Evolutionary conservation across 2,797 vertebrate species (phyloP).

Genomic region (Xyrichtys novacula): DNA sequence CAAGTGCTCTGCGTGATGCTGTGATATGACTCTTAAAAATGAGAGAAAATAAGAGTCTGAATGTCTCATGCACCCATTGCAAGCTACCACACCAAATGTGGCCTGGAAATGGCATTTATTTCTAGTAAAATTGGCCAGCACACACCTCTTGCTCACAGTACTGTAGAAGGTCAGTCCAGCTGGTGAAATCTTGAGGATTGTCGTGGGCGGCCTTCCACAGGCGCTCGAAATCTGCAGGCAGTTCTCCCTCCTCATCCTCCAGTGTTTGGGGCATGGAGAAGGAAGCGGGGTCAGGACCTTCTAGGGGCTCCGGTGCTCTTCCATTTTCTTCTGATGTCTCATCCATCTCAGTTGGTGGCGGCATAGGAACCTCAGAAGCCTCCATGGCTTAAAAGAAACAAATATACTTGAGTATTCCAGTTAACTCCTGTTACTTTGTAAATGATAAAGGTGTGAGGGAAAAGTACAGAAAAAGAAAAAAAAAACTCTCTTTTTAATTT

Average conservation of each 20-base stretch:
- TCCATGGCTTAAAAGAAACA: slow-evolving; percentile 63
- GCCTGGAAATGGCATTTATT: background rate
- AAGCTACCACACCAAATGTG: background rate
- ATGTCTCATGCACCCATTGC: too few species aligned
- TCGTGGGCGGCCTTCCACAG: slow-evolving; percentile 83
- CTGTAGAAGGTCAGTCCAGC: slow-evolving; percentile 89
- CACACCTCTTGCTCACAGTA: slow-evolving; percentile 90
- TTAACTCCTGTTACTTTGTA: background rate
- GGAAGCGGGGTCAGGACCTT: slow-evolving; percentile 21
- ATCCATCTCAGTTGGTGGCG: slow-evolving; percentile 35
- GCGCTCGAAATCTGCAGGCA: slow-evolving; percentile 85
- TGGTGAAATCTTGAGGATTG: slow-evolving; percentile 86
- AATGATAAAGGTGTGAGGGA: background rate
- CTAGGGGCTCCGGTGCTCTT: slow-evolving; percentile 29
- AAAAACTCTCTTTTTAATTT: background rate
- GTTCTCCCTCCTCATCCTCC: slow-evolving; percentile 78
- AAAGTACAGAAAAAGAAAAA: background rate
- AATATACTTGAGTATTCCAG: background rate
- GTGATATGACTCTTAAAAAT: slow-evolving; percentile 81
- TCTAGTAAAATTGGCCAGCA: background rate
- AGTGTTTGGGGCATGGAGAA: slow-evolving; percentile 51
- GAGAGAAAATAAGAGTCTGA: background rate
- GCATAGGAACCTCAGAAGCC: slow-evolving; percentile 37
- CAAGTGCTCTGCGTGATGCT: slow-evolving; percentile 84
- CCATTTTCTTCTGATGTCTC: slow-evolving; percentile 66